Evolutionary conservation across 2,797 vertebrate species (phyloP).

Genomic region (Setipinna tenuifilis): DNA sequence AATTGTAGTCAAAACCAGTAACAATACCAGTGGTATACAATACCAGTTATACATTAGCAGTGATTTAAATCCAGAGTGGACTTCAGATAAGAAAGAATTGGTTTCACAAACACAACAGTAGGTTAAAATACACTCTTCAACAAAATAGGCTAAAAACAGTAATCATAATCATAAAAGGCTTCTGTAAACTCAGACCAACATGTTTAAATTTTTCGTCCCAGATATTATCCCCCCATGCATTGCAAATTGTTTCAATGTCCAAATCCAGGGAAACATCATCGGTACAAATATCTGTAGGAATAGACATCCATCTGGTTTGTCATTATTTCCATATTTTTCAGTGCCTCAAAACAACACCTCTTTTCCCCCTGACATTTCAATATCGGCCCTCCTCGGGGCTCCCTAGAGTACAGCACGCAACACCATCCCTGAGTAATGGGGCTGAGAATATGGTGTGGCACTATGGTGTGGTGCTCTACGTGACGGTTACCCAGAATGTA

Average conservation of each 20-base stretch:
- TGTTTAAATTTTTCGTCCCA: not conserved
- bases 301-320: not conserved
- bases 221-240: not conserved
- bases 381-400: not conserved
- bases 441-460: not conserved
- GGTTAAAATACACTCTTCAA: no score
- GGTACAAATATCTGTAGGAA: not conserved
- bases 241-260: not conserved
- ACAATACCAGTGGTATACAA: no score
- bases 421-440: not conserved
- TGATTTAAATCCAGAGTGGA: no score
- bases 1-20: no score
- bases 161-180: not conserved
- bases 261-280: not conserved
- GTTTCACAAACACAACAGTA: no score
- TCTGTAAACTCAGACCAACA: not conserved
- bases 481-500: no score
- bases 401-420: not conserved
- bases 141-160: no score
- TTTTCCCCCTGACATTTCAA: not conserved
- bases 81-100: no score
- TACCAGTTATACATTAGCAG: no score
- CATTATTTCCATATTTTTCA: not conserved
- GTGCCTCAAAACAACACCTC: not conserved
- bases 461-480: no score